Conservation (phyloP, 2,797 vertebrate species). For the Gobionotothen gibberifrons region DNA sequence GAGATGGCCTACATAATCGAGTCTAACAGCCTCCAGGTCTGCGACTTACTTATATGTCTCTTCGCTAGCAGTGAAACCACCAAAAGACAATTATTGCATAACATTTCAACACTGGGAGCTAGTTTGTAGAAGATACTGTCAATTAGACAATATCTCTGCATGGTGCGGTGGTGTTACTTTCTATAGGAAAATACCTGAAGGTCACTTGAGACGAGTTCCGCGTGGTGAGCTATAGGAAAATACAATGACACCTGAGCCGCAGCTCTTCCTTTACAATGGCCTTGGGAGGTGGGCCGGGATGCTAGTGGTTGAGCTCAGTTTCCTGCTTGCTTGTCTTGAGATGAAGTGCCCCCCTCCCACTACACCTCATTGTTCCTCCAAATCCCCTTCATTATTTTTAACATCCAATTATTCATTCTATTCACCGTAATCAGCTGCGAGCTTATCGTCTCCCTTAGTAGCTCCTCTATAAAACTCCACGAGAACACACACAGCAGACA, state of each 20-base stretch:
- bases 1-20: conserved; percentile 35
- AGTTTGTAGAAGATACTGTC: conserved; percentile 13
- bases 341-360: conserved; percentile 65
- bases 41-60: conserved; percentile 3
- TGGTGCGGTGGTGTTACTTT: conserved; percentile 54
- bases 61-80: background rate
- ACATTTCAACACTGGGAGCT: conserved; percentile 15
- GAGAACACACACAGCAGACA: conserved; percentile 37
- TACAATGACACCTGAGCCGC: conserved; percentile 76
- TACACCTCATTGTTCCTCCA: conserved; percentile 56
- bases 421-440: conserved; percentile 64
- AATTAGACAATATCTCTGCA: conserved; percentile 23
- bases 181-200: conserved; percentile 73
- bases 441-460: conserved; percentile 49
- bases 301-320: conserved; percentile 64
- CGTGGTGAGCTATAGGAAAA: conserved; percentile 77
- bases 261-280: conserved; percentile 75
- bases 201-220: conserved; percentile 76
- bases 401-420: conserved; percentile 70
- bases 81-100: background rate
- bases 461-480: conserved; percentile 26
- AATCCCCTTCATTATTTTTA: conserved; percentile 65
- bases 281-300: conserved; percentile 70
- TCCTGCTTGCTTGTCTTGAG: conserved; percentile 67
- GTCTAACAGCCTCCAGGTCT: conserved; percentile 15